Percentiles rank a stretch among this genome's conserved stretches.
Conservation (phyloP, 1,140 invertebrate species). For the Brachionus rubens region DNA sequence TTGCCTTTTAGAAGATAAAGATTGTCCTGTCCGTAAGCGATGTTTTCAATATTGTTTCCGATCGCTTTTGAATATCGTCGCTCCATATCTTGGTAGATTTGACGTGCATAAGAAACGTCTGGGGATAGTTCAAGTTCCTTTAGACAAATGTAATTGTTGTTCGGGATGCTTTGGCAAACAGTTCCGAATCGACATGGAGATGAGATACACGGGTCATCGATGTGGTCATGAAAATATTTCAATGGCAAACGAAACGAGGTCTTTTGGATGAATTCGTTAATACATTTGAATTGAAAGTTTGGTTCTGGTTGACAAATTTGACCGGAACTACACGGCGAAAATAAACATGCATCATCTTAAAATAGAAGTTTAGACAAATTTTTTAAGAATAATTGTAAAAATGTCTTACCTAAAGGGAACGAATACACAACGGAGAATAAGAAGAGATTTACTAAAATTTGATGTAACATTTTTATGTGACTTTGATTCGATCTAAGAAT, state of each 20-base stretch:
- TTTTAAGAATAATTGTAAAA: too few species aligned
- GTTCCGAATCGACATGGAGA: slow-evolving; percentile 29
- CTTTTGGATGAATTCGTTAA: not conserved
- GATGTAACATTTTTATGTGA: too few species aligned
- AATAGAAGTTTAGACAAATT: too few species aligned
- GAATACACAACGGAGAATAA: too few species aligned
- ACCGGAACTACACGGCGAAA: not conserved
- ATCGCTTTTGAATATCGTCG: not conserved
- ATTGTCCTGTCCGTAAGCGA: not conserved
- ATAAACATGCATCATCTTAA: not conserved
- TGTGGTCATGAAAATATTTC: not conserved
- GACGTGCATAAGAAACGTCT: not conserved
- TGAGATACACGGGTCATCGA: slow-evolving; percentile 1
- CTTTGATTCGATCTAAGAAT: too few species aligned
- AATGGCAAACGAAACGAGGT: not conserved
- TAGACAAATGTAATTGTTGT: slow-evolving; percentile 13
- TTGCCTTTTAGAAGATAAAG: not conserved
- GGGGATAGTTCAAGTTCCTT: slow-evolving; percentile 1
- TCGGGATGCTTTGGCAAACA: slow-evolving; percentile 13
- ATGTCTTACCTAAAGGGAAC: too few species aligned
- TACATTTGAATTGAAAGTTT: not conserved
- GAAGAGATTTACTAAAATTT: too few species aligned
- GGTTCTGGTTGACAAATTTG: not conserved
- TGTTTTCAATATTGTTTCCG: not conserved
- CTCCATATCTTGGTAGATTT: slow-evolving; percentile 24